Conservation (phyloP, 2,797 vertebrate genomes). For the Odontamblyopus rebecca region DNA sequence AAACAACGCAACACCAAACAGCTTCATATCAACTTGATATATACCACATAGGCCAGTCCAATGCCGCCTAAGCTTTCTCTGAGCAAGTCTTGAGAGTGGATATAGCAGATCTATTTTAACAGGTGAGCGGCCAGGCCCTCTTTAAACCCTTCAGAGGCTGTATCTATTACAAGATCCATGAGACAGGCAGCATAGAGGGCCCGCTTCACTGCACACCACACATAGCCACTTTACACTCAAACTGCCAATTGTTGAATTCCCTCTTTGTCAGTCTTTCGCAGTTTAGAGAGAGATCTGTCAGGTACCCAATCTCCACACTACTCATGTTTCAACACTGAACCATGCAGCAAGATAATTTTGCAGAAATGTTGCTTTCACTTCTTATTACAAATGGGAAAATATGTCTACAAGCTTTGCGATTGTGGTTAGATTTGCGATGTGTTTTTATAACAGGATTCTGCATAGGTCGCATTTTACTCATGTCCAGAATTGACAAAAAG, state of each 20-base stretch:
- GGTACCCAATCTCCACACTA: constrained; percentile 39
- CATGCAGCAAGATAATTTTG: constrained; percentile 39
- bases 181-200: constrained; percentile 54
- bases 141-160: constrained; percentile 61
- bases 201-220: constrained; percentile 64
- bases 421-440: too few relatives aligned
- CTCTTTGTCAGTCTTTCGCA: constrained; percentile 63
- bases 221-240: constrained; percentile 51
- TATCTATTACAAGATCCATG: constrained; percentile 68
- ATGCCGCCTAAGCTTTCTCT: constrained; percentile 6
- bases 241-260: constrained; percentile 69
- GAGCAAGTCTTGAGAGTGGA: constrained; percentile 38
- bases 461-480: too few relatives aligned
- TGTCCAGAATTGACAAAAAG: too few relatives aligned
- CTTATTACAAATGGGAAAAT: constrained; percentile 25
- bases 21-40: neutral
- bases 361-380: constrained; percentile 14
- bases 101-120: constrained; percentile 48
- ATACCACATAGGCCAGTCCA: neutral
- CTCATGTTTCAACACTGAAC: constrained; percentile 34
- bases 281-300: constrained; percentile 61
- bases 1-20: neutral
- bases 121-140: constrained; percentile 56
- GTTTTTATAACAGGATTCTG: too few relatives aligned
- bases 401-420: too few relatives aligned